Evolutionary conservation across 2,888 invertebrate genomes (phyloP), one percentile per base, ranked within the genome.

Genomic region (Alitta virens): DNA sequence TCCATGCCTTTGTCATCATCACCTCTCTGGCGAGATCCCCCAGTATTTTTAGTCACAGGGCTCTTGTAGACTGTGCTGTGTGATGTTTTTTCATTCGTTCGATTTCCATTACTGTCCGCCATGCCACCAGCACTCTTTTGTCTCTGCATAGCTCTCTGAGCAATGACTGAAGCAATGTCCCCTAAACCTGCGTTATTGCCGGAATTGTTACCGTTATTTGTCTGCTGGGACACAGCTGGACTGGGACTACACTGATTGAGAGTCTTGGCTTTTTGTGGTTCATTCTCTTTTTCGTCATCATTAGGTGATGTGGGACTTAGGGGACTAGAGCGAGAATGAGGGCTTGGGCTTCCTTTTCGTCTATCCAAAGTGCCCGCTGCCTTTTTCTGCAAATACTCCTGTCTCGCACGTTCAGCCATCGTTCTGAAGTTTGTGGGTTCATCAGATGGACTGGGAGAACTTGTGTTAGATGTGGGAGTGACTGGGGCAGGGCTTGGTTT

Each of bases 391-490:
- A 80, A 58, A 60, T 71, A 77, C 42, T 77, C 75, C 54, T 73
- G 75, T 16, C 79, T 59, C 14, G 74, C 74, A 64, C 74, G 75
- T 65, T 78, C 79, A 18, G 79, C 79, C 38, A 74, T 59, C 3
- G 75, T 75, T 42, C 75, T 66, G 64, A 75, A 76, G 63, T 79
- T 66, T 12, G 50, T 51, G 27, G 50, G 14, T 23, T 52, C 58
- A 26, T 12, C 23, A 21, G 12, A 23, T 16, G 21, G 16, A 21
- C 24, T 25, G 7, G 23, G 38, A 12, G 24, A 50, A 18, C 38
- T 42, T 50, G 24, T 49, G 12, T 33, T 33, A 12, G 33, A 33
- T 21, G 21, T 21, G 5, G 46, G 46, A 9, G 46, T 5, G 5
- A 49, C 50, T 25, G 26, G 46, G 25, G 52, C 54, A 51, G 52